phyloP scores from a whole-genome alignment of 2,888 invertebrate genomes.

The Caenorhabditis becei region DNA sequence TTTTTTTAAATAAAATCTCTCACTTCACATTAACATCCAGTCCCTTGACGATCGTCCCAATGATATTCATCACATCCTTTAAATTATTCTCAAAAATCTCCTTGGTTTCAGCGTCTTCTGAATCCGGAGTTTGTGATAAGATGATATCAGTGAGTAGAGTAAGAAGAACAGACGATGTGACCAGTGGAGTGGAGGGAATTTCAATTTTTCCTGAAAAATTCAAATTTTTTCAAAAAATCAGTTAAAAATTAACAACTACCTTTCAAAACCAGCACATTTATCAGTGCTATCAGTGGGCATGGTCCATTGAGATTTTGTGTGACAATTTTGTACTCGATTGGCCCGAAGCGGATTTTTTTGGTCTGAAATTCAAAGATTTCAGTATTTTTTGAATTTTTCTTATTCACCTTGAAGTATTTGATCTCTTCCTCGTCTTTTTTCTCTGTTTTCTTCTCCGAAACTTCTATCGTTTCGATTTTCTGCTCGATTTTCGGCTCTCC shows the following conservation, averaged over 20 bases:
- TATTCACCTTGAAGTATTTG: conserved; percentile 19
- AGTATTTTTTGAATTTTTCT: not conserved
- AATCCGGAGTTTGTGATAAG: not conserved
- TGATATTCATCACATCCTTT: conserved; percentile 84
- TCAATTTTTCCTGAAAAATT: conserved; percentile 52
- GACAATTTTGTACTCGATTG: conserved; percentile 83
- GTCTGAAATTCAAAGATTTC: conserved; percentile 80
- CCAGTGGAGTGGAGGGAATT: not conserved
- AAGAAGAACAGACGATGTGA: conserved; percentile 7
- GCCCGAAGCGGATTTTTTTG: conserved; percentile 83
- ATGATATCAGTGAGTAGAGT: conserved; percentile 23
- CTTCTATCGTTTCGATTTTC: conserved; percentile 1
- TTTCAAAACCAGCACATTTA: conserved; percentile 84
- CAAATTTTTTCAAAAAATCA: too few relatives aligned
- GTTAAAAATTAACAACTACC: conserved; percentile 59
- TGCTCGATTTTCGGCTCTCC: not conserved
- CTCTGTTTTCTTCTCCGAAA: not conserved
- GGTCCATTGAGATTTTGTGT: conserved; percentile 85
- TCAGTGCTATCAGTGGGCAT: conserved; percentile 85
- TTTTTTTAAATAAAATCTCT: conserved; percentile 16
- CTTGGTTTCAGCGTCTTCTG: not conserved
- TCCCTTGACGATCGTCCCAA: conserved; percentile 84
- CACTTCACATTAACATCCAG: conserved; percentile 85
- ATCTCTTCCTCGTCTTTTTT: not conserved
- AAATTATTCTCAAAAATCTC: conserved; percentile 84